Evolutionary conservation across 2,113 vertebrate species (phyloP).

Genomic region (Azemiops feae): DNA sequence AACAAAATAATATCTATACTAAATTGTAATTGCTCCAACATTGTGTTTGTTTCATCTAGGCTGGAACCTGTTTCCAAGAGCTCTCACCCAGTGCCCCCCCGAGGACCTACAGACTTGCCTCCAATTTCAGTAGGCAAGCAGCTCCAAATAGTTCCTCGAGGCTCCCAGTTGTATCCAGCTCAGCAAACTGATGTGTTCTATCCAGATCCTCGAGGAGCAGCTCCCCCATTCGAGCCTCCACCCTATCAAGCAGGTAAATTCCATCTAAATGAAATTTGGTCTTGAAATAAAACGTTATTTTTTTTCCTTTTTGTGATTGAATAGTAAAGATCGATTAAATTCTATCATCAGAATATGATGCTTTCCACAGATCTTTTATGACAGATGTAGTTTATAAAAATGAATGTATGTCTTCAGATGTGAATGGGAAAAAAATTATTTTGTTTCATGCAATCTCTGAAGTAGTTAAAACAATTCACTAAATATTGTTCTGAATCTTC

Average conservation of each 20-base stretch:
- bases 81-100: conserved; percentile 76
- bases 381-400: neutral
- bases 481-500: conserved; percentile 8
- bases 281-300: neutral
- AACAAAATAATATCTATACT: neutral
- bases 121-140: conserved; percentile 83
- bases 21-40: neutral
- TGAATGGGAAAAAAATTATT: neutral
- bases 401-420: neutral
- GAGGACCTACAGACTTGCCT: conserved; percentile 81
- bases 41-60: conserved; percentile 61
- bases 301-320: neutral
- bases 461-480: neutral
- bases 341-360: neutral
- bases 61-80: conserved; percentile 82
- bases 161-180: conserved; percentile 82
- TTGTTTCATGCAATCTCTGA: neutral
- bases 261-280: neutral
- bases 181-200: conserved; percentile 88
- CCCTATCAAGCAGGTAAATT: conserved; percentile 83
- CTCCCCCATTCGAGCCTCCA: conserved; percentile 85
- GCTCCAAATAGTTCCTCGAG: conserved; percentile 82
- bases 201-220: conserved; percentile 80
- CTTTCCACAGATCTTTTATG: neutral
- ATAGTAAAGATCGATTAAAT: neutral